These are phyloP conservation scores for Ceyx erithaca DNA, from an alignment of 2,797 vertebrate genomes.

Conservation along the genomic window DNA sequence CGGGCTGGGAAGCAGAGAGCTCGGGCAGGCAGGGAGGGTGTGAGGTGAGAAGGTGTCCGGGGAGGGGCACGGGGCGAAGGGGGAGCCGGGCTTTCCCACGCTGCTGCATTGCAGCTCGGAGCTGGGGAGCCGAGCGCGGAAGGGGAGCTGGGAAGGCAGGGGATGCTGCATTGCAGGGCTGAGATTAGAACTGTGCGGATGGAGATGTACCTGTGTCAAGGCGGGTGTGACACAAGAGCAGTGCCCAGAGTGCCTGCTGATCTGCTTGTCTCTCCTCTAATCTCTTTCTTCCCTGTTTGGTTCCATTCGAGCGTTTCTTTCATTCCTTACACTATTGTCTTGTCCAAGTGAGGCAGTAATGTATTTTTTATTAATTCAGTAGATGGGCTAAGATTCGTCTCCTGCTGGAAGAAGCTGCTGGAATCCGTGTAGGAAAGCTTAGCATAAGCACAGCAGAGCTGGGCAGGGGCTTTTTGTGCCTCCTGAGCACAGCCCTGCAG, in stretches of 20 bases:
- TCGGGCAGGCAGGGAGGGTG: background rate
- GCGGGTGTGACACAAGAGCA: conserved; percentile 9
- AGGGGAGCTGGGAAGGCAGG: conserved; percentile 47
- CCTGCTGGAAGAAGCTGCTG: background rate
- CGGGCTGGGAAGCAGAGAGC: background rate
- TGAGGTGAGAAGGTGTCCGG: accelerated
- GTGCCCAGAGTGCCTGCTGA: background rate
- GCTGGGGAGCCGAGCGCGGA: background rate
- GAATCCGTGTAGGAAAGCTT: background rate
- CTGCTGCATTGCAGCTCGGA: conserved; percentile 56
- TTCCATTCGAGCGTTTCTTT: background rate
- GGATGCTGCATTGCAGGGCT: conserved; percentile 68
- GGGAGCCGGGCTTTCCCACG: background rate
- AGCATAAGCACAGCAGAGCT: accelerated
- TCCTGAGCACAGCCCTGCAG: background rate
- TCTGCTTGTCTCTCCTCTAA: background rate
- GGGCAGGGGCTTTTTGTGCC: background rate
- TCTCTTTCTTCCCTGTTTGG: background rate
- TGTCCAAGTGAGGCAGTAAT: background rate
- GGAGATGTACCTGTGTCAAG: conserved; percentile 26
- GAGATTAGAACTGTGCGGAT: conserved; percentile 47
- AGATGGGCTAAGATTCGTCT: background rate
- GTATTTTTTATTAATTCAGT: conserved; percentile 31
- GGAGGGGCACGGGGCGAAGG: background rate
- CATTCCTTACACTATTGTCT: background rate